A percentile compares a stretch with the other conserved stretches of the same genome.
Conservation (phyloP, 2,113 vertebrate genomes). For the Pedetes capensis region DNA sequence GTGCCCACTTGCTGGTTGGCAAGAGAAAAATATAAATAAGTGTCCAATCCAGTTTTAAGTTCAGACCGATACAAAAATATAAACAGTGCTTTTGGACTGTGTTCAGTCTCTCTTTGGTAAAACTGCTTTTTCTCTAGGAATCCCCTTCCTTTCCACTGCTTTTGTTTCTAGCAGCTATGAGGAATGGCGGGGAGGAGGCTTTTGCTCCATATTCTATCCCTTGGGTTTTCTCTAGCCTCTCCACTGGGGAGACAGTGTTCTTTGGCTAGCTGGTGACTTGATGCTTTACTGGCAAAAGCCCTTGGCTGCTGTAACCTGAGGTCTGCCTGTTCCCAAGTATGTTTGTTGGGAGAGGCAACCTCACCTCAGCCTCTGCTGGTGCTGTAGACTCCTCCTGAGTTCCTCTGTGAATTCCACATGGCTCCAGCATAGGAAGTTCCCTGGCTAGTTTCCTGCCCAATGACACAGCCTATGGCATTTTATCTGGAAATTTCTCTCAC, state of each 20-base stretch:
- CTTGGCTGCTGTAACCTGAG: neutral
- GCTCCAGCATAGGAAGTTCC: neutral
- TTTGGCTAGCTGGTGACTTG: neutral
- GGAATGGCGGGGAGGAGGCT: neutral
- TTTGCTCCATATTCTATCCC: neutral
- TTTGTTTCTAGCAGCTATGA: neutral
- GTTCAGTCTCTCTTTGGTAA: constrained; percentile 14
- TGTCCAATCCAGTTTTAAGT: constrained; percentile 4
- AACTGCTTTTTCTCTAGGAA: constrained; percentile 9
- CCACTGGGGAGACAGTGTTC: neutral
- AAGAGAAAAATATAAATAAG: neutral
- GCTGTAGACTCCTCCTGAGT: neutral
- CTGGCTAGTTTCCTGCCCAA: neutral
- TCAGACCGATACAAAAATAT: neutral
- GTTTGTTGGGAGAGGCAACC: neutral
- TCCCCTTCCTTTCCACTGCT: neutral
- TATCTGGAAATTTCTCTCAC: neutral
- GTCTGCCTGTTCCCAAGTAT: neutral
- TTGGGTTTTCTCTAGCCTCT: neutral
- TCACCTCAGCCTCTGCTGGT: neutral
- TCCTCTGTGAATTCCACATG: neutral
- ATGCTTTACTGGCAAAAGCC: neutral
- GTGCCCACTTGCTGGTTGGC: neutral
- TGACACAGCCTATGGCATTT: neutral
- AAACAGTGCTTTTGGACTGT: neutral